A percentile compares a stretch with the other conserved stretches of the same genome.
Conservation (phyloP, 2,888 invertebrate species). For the Apeira syringaria region DNA sequence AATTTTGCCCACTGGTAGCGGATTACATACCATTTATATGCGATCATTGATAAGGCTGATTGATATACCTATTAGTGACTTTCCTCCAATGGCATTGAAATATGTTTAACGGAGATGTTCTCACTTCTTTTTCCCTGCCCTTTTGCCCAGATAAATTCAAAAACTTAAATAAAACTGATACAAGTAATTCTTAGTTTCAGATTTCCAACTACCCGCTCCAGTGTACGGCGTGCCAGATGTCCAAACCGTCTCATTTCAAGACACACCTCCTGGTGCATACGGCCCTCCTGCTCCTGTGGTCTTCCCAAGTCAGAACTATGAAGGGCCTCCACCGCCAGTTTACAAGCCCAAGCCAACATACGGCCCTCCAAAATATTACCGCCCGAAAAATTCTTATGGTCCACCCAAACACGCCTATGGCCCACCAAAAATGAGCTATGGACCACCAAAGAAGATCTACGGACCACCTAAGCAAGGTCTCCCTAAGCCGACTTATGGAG, state of each 20-base stretch:
- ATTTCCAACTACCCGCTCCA: slow-evolving; percentile 74
- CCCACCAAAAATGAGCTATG: slow-evolving; percentile 64
- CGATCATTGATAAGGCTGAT: too few relatives aligned
- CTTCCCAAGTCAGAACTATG: slow-evolving; percentile 66
- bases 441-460: slow-evolving; percentile 57
- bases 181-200: slow-evolving; percentile 55
- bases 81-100: too few relatives aligned
- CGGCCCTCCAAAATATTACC: slow-evolving; percentile 69
- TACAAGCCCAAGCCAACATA: slow-evolving; percentile 68
- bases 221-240: slow-evolving; percentile 84
- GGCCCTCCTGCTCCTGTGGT: slow-evolving; percentile 77
- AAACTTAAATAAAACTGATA: background rate
- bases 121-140: too few relatives aligned
- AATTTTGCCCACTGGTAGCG: too few relatives aligned
- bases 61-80: too few relatives aligned
- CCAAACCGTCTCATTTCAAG: slow-evolving; percentile 45
- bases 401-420: slow-evolving; percentile 55
- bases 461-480: slow-evolving; percentile 55
- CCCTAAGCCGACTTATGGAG: slow-evolving; percentile 60
- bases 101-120: too few relatives aligned
- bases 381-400: slow-evolving; percentile 50
- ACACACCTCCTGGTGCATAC: slow-evolving; percentile 68
- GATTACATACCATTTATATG: too few relatives aligned
- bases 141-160: too few relatives aligned
- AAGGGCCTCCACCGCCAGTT: slow-evolving; percentile 79